These are phyloP conservation scores for Aeoliscus strigatus DNA, from an alignment of 2,797 vertebrate genomes.

Conservation along the genomic window DNA sequence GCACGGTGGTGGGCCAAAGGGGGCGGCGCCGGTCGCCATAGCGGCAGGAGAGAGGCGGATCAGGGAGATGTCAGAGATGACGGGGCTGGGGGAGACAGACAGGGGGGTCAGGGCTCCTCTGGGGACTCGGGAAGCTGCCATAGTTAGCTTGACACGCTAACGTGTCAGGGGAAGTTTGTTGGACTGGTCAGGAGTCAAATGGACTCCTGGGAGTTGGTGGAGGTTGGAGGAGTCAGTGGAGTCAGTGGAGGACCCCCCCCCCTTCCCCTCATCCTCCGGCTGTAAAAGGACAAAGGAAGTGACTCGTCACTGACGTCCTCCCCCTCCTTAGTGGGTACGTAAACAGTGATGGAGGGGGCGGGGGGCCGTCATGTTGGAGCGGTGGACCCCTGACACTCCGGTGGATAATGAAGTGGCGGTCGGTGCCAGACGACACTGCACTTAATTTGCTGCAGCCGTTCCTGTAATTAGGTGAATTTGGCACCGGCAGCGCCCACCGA, in stretches of 20 bases:
- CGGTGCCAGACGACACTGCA: conserved; percentile 75
- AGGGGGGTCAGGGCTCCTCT: too few relatives aligned
- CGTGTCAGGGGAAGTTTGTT: too few relatives aligned
- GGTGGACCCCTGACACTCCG: conserved; percentile 75
- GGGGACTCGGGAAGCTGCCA: too few relatives aligned
- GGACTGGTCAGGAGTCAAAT: too few relatives aligned
- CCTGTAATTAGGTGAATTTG: conserved; percentile 88
- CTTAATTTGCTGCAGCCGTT: conserved; percentile 82
- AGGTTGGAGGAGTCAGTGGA: too few relatives aligned
- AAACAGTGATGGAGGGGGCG: conserved; percentile 76
- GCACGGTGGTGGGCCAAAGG: conserved; percentile 84
- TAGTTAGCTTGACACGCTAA: too few relatives aligned
- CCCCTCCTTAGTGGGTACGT: conserved; percentile 74
- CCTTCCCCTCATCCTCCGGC: too few relatives aligned
- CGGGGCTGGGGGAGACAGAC: too few relatives aligned
- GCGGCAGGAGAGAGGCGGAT: conserved; percentile 85
- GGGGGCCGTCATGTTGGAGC: conserved; percentile 70
- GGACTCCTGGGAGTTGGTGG: too few relatives aligned
- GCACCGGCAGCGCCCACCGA: conserved; percentile 73
- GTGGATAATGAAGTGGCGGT: conserved; percentile 71
- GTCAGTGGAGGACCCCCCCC: too few relatives aligned
- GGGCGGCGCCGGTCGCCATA: conserved; percentile 76
- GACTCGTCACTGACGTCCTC: too few relatives aligned
- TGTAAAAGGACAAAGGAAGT: too few relatives aligned
- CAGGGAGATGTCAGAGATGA: conserved; percentile 91